Evolutionary conservation across 2,888 invertebrate genomes (phyloP).

Genomic region (Lycaena phlaeas): DNA sequence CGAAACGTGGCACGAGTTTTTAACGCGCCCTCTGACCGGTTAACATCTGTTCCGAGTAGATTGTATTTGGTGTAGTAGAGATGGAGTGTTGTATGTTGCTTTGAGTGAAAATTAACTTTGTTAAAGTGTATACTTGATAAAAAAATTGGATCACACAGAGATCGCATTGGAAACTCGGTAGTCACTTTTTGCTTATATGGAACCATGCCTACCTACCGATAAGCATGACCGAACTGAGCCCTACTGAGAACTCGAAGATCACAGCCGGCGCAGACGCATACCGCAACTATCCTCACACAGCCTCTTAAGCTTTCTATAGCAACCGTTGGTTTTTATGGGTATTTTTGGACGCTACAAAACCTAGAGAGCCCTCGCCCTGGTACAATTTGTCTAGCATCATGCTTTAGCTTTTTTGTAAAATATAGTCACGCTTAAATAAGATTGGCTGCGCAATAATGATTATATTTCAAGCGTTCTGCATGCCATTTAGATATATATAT

Average conservation of each 20-base stretch:
- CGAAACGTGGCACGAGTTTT: conserved; percentile 1
- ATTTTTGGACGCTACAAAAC: conserved; percentile 68
- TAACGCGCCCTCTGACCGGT: neutral
- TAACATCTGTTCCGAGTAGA: neutral
- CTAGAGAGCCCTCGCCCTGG: conserved; percentile 70
- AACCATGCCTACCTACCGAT: conserved; percentile 42
- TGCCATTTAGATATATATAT: conserved; percentile 73
- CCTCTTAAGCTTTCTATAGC: conserved; percentile 67
- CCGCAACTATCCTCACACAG: conserved; percentile 63
- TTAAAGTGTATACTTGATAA: neutral
- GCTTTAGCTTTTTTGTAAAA: conserved; percentile 73
- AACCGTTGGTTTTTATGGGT: conserved; percentile 68
- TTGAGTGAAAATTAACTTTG: neutral
- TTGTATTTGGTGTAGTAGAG: neutral
- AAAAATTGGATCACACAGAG: neutral
- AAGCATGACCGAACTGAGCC: conserved; percentile 57
- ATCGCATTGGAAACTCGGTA: neutral
- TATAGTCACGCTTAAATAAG: conserved; percentile 73
- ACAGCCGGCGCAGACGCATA: conserved; percentile 59
- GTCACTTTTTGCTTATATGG: conserved; percentile 6
- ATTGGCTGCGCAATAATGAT: conserved; percentile 74
- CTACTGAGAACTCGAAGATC: conserved; percentile 44
- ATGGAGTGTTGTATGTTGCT: neutral
- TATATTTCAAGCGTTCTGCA: conserved; percentile 74
- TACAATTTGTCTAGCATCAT: conserved; percentile 72